phyloP scores from a whole-genome alignment of 1,140 invertebrate genomes.

The Pseudachorutes palmiensis region DNA sequence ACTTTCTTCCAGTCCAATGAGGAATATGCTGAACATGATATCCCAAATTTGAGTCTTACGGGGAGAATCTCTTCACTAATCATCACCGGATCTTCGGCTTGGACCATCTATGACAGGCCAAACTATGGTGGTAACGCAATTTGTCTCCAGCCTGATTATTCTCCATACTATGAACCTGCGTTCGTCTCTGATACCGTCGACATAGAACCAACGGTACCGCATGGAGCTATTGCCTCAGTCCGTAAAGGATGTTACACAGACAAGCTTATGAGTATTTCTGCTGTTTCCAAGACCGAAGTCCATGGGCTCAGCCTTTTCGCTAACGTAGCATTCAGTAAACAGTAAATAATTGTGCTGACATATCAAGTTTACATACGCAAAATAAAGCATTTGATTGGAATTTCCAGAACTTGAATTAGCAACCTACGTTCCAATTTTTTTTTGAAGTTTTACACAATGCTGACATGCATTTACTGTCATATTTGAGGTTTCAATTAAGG shows the following conservation, averaged over 20 bases:
- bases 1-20: conserved; percentile 35
- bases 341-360: no score
- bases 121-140: conserved; percentile 27
- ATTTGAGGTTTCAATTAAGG: no score
- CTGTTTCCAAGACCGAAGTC: not conserved
- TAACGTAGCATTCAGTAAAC: no score
- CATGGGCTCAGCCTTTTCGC: not conserved
- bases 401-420: no score
- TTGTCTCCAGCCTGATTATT: conserved; percentile 18
- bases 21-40: conserved; percentile 17
- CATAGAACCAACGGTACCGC: conserved; percentile 16
- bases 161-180: conserved; percentile 5
- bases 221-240: conserved; percentile 24
- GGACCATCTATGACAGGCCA: conserved; percentile 33
- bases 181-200: conserved; percentile 17
- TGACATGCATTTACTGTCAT: no score
- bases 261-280: not conserved
- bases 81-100: conserved; percentile 19
- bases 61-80: conserved; percentile 19
- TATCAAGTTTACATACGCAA: no score
- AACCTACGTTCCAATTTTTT: no score
- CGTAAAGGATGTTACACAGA: conserved; percentile 24
- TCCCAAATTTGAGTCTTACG: conserved; percentile 15
- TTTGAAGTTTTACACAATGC: no score
- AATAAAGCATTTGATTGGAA: no score